phyloP scores from a whole-genome alignment of 1,140 invertebrate species.

The Temnothorax nylanderi region DNA sequence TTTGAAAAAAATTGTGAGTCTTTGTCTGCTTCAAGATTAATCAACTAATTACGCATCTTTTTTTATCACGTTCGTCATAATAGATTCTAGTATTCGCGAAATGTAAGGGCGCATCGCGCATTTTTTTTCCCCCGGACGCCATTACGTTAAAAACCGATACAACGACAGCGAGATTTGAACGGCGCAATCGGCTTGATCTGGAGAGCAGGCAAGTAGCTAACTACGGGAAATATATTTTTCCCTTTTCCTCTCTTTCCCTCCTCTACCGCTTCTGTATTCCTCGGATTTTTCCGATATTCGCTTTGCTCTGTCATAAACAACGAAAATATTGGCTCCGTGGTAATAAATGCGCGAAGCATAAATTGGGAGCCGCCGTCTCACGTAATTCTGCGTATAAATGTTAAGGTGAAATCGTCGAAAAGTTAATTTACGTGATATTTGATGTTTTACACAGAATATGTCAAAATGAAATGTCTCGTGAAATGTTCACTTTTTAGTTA shows the following conservation, averaged over 20 bases:
- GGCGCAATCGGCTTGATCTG: conserved; percentile 55
- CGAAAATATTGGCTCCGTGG: conserved; percentile 67
- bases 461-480: not conserved
- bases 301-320: conserved; percentile 47
- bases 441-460: not conserved
- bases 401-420: not conserved
- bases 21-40: not conserved
- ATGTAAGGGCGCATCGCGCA: not conserved
- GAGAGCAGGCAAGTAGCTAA: conserved; percentile 61
- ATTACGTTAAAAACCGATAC: conserved; percentile 45
- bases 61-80: not conserved
- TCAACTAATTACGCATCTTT: not conserved
- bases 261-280: not conserved
- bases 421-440: not conserved
- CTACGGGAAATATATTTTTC: conserved; percentile 62
- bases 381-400: conserved; percentile 4
- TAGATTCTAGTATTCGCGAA: not conserved
- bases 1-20: not conserved
- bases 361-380: not conserved
- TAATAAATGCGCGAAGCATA: conserved; percentile 28
- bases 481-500: not conserved
- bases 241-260: conserved; percentile 11
- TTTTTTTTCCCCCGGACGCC: not conserved
- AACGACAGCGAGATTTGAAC: conserved; percentile 32
- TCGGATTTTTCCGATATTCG: conserved; percentile 61